Base-by-base conservation (phyloP, 2,797 vertebrate genomes). In the Acomys russatus region DNA sequence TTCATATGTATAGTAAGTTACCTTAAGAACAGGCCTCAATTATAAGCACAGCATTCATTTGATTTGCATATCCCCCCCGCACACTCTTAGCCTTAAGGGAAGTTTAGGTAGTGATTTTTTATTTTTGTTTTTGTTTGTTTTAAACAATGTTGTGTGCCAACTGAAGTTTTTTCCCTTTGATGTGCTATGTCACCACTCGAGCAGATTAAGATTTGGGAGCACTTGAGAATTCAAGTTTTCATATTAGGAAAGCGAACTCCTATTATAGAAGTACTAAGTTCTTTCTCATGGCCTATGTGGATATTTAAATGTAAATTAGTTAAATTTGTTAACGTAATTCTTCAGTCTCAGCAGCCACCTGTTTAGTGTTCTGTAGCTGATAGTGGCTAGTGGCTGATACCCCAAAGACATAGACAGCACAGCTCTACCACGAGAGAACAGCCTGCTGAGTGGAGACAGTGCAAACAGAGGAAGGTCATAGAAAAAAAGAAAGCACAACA, bases 281-380 rank as follows among this genome's bases (percentile, higher is more conserved):
- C 63, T 92, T 96, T 70, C 30, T 68, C n/a, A 30, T 38, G 59
- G 28, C 23, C 4, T 1, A 0, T 23, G n/a, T 33, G 51, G 6
- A n/a, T 63, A 49, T 73, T 93, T 35, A 83, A 38, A 70, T 82
- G 78, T 68, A 61, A 92, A 68, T 77, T 66, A 88, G 61, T 64
- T 49, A 92, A 38, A 85, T 76, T 77, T 91, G 63, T 71, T 28
- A 10, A 85, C 49, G 68, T 25, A 54, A n/a, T 73, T 90, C 44
- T 61, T 61, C 51, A 0, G 44, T 89, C 51, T 92, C 7, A 49
- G 0, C 25, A 51, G 8, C 30, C 35, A 44, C n/a, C 51, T 28
- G 77, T 56, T 56, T 23, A 54, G 10, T 30, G 23, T 33, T 70
- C 17, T 64, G 1, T 33, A 44, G 1, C 14, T 22, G 8, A 63